Conservation (phyloP, 2,113 vertebrate species). For the Lampris megalopsis region DNA sequence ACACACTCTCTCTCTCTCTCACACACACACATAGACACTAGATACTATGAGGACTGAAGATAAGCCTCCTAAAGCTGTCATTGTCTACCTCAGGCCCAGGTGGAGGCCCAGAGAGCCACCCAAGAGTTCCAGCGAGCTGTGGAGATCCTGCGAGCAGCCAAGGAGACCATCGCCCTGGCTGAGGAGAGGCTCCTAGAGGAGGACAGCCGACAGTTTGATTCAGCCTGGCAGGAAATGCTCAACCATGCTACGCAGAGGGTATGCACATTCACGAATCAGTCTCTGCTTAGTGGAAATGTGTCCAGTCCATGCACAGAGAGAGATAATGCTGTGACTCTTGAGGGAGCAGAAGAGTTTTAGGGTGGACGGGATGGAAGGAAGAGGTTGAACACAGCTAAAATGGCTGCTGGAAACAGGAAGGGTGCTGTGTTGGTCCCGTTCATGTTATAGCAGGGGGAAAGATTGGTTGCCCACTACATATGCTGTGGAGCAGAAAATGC, state of each 20-base stretch:
- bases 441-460: no score
- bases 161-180: conserved; percentile 94
- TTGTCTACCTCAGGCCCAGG: conserved; percentile 84
- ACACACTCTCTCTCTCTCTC: neutral
- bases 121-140: conserved; percentile 97
- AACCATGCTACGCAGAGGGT: conserved; percentile 97
- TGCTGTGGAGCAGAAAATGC: neutral
- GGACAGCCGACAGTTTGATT: conserved; percentile 96
- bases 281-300: no score
- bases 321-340: no score
- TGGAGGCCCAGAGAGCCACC: conserved; percentile 93
- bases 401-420: neutral
- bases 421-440: no score
- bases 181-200: conserved; percentile 95
- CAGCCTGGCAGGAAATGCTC: conserved; percentile 99
- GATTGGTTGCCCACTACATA: neutral
- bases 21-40: neutral
- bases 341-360: neutral
- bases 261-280: conserved; percentile 11
- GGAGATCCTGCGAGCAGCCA: conserved; percentile 93
- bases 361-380: neutral
- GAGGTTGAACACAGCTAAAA: neutral
- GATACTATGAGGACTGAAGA: no score
- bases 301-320: no score
- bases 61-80: no score